Conservation (phyloP, 2,797 vertebrate genomes). For the Spheniscus humboldti region DNA sequence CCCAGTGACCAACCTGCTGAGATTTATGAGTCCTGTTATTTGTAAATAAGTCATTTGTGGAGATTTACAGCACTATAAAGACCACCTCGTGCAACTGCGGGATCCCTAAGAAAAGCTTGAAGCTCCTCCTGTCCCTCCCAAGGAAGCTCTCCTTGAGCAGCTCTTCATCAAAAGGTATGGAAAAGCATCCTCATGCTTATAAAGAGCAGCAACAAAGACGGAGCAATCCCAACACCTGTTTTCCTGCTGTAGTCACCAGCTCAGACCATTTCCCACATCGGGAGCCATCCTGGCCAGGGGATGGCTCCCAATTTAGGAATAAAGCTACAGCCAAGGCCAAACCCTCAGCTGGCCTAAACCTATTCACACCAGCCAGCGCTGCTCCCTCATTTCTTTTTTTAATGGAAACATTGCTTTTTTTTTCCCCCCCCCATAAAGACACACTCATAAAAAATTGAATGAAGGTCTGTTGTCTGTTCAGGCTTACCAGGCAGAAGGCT, state of each 20-base stretch:
- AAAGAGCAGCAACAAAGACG: background rate
- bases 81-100: fast-evolving
- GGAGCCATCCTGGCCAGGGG: background rate
- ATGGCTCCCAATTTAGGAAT: background rate
- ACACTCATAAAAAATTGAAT: background rate
- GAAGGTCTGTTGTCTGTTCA: background rate
- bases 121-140: background rate
- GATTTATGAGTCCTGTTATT: background rate
- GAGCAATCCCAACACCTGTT: fast-evolving
- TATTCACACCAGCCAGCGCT: background rate
- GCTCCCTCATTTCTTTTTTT: background rate
- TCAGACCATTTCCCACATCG: fast-evolving
- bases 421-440: background rate
- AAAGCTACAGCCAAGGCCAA: background rate
- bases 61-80: background rate
- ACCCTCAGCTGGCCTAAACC: background rate
- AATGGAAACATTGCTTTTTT: background rate
- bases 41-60: background rate
- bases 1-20: fast-evolving
- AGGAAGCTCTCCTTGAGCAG: background rate
- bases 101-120: fast-evolving
- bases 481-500: background rate
- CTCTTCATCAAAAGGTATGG: background rate
- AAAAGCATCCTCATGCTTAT: background rate
- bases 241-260: background rate